Base-by-base conservation (phyloP, 2,888 invertebrate genomes). In the Microctonus aethiopoides region DNA sequence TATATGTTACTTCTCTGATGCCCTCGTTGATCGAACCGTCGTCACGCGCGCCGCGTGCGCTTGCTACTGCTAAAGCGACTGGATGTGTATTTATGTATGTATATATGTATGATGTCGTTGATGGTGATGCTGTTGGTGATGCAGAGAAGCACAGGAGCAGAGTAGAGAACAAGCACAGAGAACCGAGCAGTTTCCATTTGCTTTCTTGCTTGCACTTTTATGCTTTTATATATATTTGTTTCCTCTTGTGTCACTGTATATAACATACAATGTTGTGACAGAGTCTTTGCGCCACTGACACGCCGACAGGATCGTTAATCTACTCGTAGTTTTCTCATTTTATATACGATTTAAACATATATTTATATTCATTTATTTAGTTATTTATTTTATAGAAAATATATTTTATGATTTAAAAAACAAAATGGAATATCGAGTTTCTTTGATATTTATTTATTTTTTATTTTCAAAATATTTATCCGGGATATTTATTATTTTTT, bases 21-120 rank as follows among this genome's bases (percentile, higher is more conserved):
- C 69, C 61, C 65, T 16, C 68, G 46, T 68, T 67, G 62, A 67
- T 68, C 67, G 51, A 54, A 68, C 61, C 67, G 61, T 69, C 67
- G 65, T 36, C 65, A 39, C 70, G 56, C 56, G 24, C 56, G 41
- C 24, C 29, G 56, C 26, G 52, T 73, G 67, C 62, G 68, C 70
- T 69, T 64, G 70, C 74, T 77, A 72, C 77, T 74, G 60, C 54
- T 61, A n/a, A n/a, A n/a, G n/a, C n/a, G n/a, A n/a, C n/a, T n/a
- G n/a, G n/a, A n/a, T n/a, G n/a, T 57, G 62, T 63, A 71, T 65
- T 70, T 67, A 29, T n/a, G n/a, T n/a, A n/a, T n/a, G n/a, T n/a
- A n/a, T n/a, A n/a, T n/a, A n/a, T n/a, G n/a, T n/a, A 66, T 57
- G 67, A 59, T 72, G 70, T 61, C 68, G 56, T 63, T 66, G 46